Evolutionary conservation across 2,113 vertebrate genomes (phyloP), one percentile per base, ranked within the genome.

Genomic region (Canis aureus): DNA sequence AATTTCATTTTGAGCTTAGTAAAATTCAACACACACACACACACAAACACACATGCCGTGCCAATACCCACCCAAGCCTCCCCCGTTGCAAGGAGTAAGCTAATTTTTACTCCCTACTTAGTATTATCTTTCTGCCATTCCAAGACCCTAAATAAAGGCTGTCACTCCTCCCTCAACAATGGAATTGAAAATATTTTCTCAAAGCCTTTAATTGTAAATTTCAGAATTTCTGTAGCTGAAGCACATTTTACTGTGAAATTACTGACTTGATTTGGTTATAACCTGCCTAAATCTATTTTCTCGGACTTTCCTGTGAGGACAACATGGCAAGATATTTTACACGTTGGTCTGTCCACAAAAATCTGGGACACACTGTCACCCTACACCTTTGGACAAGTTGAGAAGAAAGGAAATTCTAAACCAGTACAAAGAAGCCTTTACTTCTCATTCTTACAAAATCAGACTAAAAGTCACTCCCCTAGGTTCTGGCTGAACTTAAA

Each of bases 381-480:
- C 71, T 97, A 97, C 9, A 89, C 81, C 69, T 96, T 93, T 71
- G 81, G 49, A 92, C 10, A 55, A 64, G 13, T 57, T 57, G 19
- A 93, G 35, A 95, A 96, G 67, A 94, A 97, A 95, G 92, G 94
- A 95, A 90, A 97, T 66, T 76, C 66, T 79, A 97, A 97, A 94
- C 89, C 53, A 27, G 76, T 23, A 69, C 62, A 90, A 32, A 94
- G 80, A 95, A 95, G 73, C 69, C 13, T 78, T 90, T 55, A 55
- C 64, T 88, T 95, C 53, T 92, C 89, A 76, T 90, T 88, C 89
- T 59, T 29, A 91, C 64, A 74, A 74, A 80, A 71, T 88, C 25
- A 53, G 89, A 74, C 66, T 43, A 83, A 83, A 95, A 96, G 90
- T 32, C 71, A 93, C 67, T 89, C 94, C 71, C 59, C 10, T 2